Evolutionary conservation across 2,797 vertebrate species (phyloP).

Genomic region (Thripadectes ignobilis): DNA sequence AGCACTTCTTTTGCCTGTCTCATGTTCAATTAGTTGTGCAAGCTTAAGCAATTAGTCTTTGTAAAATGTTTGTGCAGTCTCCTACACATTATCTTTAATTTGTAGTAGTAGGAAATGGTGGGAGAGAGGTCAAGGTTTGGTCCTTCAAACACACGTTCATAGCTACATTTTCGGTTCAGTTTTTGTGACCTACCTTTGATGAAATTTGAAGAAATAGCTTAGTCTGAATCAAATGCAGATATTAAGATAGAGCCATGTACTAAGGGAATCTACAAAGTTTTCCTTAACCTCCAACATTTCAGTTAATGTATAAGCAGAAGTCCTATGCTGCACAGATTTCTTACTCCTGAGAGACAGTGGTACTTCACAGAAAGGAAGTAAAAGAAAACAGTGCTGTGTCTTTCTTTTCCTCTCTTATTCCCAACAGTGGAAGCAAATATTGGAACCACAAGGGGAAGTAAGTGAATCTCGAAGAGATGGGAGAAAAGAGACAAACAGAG

Average conservation of each 20-base stretch:
- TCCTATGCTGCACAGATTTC: neutral
- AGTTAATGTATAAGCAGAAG: neutral
- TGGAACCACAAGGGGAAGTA: neutral
- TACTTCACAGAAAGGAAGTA: neutral
- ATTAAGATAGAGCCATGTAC: neutral
- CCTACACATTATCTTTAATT: neutral
- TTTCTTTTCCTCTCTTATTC: neutral
- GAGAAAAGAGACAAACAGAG: neutral
- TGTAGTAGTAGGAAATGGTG: neutral
- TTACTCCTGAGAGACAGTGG: neutral
- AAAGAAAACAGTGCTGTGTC: neutral
- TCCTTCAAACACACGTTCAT: neutral
- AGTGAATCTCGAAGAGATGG: neutral
- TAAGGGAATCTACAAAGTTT: neutral
- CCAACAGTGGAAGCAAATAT: neutral
- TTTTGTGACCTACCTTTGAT: neutral
- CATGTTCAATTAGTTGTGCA: neutral
- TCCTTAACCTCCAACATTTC: neutral
- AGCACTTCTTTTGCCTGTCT: neutral
- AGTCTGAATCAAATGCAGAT: neutral
- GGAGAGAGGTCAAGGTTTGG: neutral
- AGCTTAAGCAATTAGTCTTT: neutral
- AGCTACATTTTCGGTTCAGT: neutral
- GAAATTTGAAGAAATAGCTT: neutral
- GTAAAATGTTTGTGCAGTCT: neutral